phyloP scores from a whole-genome alignment of 2,888 invertebrate species.

The Catocala sponsa region DNA sequence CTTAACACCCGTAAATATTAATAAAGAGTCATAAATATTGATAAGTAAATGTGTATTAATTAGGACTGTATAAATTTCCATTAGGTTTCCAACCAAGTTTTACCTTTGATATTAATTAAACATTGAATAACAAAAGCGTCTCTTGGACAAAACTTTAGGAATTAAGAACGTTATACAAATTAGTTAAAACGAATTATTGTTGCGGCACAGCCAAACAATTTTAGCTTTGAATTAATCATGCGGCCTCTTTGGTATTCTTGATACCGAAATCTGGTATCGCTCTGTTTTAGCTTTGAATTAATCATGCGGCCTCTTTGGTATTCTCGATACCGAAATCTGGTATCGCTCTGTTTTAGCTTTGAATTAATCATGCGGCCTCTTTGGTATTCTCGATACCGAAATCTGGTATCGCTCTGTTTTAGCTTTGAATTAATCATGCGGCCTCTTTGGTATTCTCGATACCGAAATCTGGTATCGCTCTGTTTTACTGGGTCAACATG shows the following conservation, averaged over 20 bases:
- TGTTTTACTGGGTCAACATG: too few relatives aligned
- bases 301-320: slow-evolving; percentile 25
- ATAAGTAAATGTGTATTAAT: slow-evolving; percentile 50
- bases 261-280: background rate
- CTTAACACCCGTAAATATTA: slow-evolving; percentile 37
- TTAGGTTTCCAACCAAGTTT: slow-evolving; percentile 46
- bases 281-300: slow-evolving; percentile 41
- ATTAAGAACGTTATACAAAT: slow-evolving; percentile 74
- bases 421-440: slow-evolving; percentile 50
- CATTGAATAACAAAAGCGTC: slow-evolving; percentile 60
- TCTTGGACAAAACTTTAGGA: slow-evolving; percentile 65
- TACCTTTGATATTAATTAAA: slow-evolving; percentile 67
- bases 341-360: slow-evolving; percentile 58
- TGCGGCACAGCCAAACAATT: slow-evolving; percentile 71
- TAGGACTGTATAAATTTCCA: slow-evolving; percentile 64
- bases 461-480: background rate
- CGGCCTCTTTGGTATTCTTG: slow-evolving; percentile 7
- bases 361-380: slow-evolving; percentile 45
- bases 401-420: slow-evolving; percentile 52
- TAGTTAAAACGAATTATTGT: slow-evolving; percentile 74
- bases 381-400: background rate
- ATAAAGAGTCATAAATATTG: slow-evolving; percentile 46
- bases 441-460: slow-evolving; percentile 8
- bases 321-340: background rate
- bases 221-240: slow-evolving; percentile 54